Evolutionary conservation across 2,113 vertebrate genomes (phyloP).

Genomic region (Nerophis ophidion): DNA sequence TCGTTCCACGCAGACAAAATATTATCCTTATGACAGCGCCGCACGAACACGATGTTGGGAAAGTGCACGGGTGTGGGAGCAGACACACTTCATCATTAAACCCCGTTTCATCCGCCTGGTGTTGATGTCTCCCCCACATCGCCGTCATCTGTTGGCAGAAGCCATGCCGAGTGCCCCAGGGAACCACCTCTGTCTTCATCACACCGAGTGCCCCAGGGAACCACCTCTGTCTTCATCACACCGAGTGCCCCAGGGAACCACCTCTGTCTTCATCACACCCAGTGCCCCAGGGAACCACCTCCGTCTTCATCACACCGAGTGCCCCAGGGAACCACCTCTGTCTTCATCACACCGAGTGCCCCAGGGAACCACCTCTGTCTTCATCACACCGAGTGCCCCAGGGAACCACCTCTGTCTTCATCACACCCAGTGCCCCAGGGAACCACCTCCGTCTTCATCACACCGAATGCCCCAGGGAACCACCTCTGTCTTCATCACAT

Average conservation of each 20-base stretch:
- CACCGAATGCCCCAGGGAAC: conserved; percentile 52
- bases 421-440: too few relatives aligned
- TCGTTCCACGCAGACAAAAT: conserved; percentile 32
- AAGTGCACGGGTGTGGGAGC: conserved; percentile 9
- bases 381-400: conserved; percentile 36
- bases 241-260: too few relatives aligned
- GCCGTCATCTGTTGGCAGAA: conserved; percentile 38
- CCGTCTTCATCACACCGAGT: too few relatives aligned
- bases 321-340: too few relatives aligned
- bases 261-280: conserved; percentile 20
- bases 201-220: conserved; percentile 51
- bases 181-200: conserved; percentile 49
- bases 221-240: conserved; percentile 23
- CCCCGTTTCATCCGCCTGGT: neutral
- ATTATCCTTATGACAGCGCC: conserved; percentile 37
- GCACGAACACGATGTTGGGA: conserved; percentile 2
- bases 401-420: conserved; percentile 47
- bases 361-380: conserved; percentile 53
- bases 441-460: conserved; percentile 19
- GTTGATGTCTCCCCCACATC: conserved; percentile 23
- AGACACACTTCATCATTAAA: conserved; percentile 4
- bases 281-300: conserved; percentile 55
- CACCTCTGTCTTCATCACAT: conserved; percentile 34
- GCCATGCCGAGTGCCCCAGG: conserved; percentile 41
- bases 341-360: conserved; percentile 31